Percentiles rank a stretch among this genome's conserved stretches.
Evolutionary conservation across 2,888 invertebrate species (phyloP).

Genomic region (Adineta ricciae): DNA sequence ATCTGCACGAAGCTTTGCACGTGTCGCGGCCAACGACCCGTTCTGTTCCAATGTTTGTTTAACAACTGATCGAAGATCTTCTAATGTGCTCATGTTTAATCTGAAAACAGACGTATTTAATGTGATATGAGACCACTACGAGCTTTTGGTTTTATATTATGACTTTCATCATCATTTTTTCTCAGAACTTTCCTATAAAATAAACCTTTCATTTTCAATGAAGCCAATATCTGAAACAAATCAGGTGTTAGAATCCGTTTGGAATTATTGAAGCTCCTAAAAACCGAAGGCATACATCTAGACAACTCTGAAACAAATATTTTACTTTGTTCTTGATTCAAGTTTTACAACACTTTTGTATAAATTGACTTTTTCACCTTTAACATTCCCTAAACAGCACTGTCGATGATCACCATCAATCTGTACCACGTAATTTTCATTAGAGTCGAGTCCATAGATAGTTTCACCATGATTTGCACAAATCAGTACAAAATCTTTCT

Average conservation of each 20-base stretch:
- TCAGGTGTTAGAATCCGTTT: not conserved
- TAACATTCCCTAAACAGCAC: conserved; percentile 2
- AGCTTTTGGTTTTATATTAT: not conserved
- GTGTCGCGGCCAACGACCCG: not conserved
- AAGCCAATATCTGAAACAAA: not conserved
- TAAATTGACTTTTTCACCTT: not conserved
- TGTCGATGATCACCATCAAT: not conserved
- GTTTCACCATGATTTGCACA: not conserved
- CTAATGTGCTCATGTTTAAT: not conserved
- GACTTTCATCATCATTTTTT: not conserved
- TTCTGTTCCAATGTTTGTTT: not conserved
- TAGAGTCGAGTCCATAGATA: not conserved
- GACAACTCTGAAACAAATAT: not conserved
- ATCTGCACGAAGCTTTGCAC: conserved; percentile 7
- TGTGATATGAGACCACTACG: not conserved
- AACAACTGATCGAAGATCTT: not conserved
- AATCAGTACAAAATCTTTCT: not conserved
- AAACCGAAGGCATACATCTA: not conserved
- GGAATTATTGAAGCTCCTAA: not conserved
- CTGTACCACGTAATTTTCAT: not conserved
- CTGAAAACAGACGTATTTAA: not conserved
- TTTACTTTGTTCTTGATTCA: not conserved
- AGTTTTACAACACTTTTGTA: conserved; percentile 3
- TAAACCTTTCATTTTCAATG: not conserved
- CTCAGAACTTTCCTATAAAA: not conserved